These are phyloP conservation scores for Psittacula derbiana DNA, from an alignment of 2,797 vertebrate species.

Conservation along the genomic window DNA sequence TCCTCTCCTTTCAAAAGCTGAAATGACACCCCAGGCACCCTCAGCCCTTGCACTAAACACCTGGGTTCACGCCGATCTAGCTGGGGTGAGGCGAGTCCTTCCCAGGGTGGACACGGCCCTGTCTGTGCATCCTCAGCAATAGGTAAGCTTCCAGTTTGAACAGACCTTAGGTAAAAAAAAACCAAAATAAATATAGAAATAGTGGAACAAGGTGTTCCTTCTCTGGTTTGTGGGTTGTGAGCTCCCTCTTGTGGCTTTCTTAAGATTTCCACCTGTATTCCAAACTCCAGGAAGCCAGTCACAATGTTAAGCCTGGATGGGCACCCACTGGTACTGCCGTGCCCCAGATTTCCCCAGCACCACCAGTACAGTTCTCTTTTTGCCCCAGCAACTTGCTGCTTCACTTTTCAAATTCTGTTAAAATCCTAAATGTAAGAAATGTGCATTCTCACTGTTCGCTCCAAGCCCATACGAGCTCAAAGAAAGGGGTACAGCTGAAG, in stretches of 20 bases:
- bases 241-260: constrained; percentile 71
- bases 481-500: rapidly evolving
- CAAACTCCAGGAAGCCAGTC: not conserved
- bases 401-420: not conserved
- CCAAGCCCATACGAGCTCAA: not conserved
- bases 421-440: not conserved
- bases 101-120: not conserved
- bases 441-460: rapidly evolving
- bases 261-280: not conserved
- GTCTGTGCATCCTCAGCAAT: not conserved
- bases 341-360: rapidly evolving
- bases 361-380: not conserved
- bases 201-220: not conserved
- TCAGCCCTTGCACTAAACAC: too few species aligned
- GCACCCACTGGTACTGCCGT: rapidly evolving
- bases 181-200: not conserved
- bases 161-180: rapidly evolving
- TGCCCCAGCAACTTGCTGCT: not conserved
- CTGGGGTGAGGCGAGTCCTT: rapidly evolving
- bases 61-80: rapidly evolving
- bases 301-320: rapidly evolving
- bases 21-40: not conserved
- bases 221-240: constrained; percentile 22
- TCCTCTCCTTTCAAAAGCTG: not conserved
- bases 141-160: not conserved